Conservation (phyloP, 2,888 invertebrate species). For the Yponomeuta evonymella region DNA sequence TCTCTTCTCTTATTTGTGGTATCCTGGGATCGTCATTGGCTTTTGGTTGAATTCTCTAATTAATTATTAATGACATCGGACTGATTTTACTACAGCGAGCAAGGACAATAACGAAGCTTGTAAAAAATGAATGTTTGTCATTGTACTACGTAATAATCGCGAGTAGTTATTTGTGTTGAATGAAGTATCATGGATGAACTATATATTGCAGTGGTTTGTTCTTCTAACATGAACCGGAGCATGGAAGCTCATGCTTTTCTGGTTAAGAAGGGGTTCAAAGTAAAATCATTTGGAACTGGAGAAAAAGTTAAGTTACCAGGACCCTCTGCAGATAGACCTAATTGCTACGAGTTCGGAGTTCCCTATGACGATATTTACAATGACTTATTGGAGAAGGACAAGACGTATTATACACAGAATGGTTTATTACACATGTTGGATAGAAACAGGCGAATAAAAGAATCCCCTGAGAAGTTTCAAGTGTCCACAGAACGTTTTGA, state of each 20-base stretch:
- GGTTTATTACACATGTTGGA: constrained; percentile 98
- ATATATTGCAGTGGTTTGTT: constrained; percentile 96
- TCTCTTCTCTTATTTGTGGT: too few species aligned
- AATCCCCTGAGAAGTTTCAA: constrained; percentile 96
- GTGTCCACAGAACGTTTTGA: constrained; percentile 92
- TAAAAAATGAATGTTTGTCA: neutral
- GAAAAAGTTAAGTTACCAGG: constrained; percentile 98
- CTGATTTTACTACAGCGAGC: too few species aligned
- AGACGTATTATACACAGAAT: constrained; percentile 96
- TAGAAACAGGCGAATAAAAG: constrained; percentile 96
- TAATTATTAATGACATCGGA: too few species aligned
- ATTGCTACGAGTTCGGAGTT: constrained; percentile 97
- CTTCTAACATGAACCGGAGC: constrained; percentile 99
- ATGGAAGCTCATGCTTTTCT: constrained; percentile 99
- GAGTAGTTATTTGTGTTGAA: too few species aligned
- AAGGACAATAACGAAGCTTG: too few species aligned
- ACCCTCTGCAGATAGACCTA: constrained; percentile 93
- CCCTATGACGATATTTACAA: constrained; percentile 97
- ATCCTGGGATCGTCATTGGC: too few species aligned
- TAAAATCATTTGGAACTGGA: constrained; percentile 95
- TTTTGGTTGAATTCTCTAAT: too few species aligned
- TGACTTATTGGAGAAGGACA: constrained; percentile 93
- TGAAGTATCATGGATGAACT: constrained; percentile 60
- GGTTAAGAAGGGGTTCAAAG: constrained; percentile 97
- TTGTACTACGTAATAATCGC: neutral